Evolutionary conservation across 2,888 invertebrate species (phyloP).

Genomic region (Heliconius cydno): DNA sequence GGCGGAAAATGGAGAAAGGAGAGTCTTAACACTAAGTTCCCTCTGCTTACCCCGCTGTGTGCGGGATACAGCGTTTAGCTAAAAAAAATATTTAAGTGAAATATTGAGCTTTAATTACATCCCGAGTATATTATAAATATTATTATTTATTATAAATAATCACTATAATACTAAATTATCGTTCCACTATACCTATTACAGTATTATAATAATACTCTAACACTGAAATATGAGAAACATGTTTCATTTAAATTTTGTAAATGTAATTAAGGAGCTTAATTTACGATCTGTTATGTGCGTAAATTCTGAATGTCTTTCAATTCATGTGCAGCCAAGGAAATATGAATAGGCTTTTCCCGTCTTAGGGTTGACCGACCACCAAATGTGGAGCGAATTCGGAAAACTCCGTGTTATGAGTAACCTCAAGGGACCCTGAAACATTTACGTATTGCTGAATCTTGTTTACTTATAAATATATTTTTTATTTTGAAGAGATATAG

Average conservation of each 20-base stretch:
- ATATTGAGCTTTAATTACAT: too few species aligned
- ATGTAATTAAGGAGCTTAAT: slow-evolving; percentile 53
- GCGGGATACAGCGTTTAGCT: not conserved
- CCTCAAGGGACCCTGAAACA: not conserved
- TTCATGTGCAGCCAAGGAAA: slow-evolving; percentile 51
- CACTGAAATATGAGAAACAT: slow-evolving; percentile 42
- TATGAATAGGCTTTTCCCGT: slow-evolving; percentile 48
- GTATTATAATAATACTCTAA: slow-evolving; percentile 45
- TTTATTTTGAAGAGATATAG: too few species aligned
- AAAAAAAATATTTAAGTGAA: too few species aligned
- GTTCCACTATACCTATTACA: slow-evolving; percentile 22
- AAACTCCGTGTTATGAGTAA: not conserved
- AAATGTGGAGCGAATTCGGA: not conserved
- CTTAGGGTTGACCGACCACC: slow-evolving; percentile 31
- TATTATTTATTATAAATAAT: not conserved
- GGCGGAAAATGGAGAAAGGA: not conserved
- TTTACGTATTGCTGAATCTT: not conserved
- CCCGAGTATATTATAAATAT: not conserved
- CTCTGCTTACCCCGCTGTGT: not conserved
- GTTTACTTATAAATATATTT: not conserved
- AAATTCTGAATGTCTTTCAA: slow-evolving; percentile 52
- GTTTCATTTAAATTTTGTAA: slow-evolving; percentile 50
- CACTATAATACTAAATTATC: not conserved
- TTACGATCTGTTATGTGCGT: slow-evolving; percentile 51
- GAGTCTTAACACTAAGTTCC: too few species aligned